Conservation (phyloP, 2,797 vertebrate species). For the Lindbergichthys nudifrons region DNA sequence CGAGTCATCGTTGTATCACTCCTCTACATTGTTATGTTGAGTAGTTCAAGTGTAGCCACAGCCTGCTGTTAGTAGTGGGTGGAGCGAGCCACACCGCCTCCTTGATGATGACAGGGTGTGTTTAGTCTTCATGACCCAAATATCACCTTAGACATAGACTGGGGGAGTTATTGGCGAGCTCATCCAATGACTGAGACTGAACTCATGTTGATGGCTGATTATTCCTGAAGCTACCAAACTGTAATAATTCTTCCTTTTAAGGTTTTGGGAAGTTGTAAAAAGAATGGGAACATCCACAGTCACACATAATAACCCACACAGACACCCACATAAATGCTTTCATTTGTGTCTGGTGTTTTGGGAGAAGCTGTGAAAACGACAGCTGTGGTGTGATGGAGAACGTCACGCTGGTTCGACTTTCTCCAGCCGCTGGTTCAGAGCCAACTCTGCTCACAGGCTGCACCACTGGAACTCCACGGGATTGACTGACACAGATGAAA, state of each 20-base stretch:
- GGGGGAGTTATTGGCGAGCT: constrained; percentile 69
- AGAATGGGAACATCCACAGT: constrained; percentile 42
- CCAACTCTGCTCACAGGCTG: constrained; percentile 52
- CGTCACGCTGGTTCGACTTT: constrained; percentile 61
- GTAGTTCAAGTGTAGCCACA: constrained; percentile 62
- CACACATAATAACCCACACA: constrained; percentile 42
- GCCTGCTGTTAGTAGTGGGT: constrained; percentile 72
- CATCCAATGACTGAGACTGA: constrained; percentile 64
- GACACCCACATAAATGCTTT: constrained; percentile 49
- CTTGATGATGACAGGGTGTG: constrained; percentile 77
- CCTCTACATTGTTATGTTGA: constrained; percentile 68
- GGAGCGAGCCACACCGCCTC: constrained; percentile 64
- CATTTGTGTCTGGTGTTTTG: constrained; percentile 66
- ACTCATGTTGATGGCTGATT: constrained; percentile 38
- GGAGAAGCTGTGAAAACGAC: constrained; percentile 77
- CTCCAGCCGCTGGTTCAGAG: constrained; percentile 52
- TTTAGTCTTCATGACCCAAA: constrained; percentile 64
- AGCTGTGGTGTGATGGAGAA: constrained; percentile 75
- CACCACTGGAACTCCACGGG: constrained; percentile 42
- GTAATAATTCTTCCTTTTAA: constrained; percentile 17
- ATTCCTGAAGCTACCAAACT: constrained; percentile 20
- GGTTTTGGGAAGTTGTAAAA: constrained; percentile 18
- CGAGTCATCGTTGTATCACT: constrained; percentile 78
- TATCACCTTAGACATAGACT: constrained; percentile 64
- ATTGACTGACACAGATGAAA: constrained; percentile 67